phyloP scores from a whole-genome alignment of 2,113 vertebrate species.

The Manacus vitellinus region DNA sequence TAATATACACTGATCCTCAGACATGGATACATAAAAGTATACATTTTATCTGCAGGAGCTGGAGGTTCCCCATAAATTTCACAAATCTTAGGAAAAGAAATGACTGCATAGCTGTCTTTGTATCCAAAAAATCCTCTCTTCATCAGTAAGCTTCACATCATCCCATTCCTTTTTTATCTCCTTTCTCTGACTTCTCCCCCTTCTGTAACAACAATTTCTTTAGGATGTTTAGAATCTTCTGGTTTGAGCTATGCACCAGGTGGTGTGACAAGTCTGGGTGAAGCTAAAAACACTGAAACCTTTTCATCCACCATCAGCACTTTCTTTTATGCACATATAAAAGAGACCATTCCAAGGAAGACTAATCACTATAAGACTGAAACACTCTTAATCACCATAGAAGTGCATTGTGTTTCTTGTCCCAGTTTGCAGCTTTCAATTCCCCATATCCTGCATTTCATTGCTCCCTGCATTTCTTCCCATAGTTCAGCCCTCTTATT shows the following conservation, averaged over 20 bases:
- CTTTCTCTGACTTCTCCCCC: not conserved
- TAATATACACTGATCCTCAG: not conserved
- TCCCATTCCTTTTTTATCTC: not conserved
- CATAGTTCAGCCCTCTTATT: not conserved
- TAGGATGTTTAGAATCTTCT: not conserved
- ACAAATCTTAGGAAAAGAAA: not conserved
- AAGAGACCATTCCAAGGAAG: not conserved
- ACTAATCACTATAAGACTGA: not conserved
- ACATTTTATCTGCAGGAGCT: not conserved
- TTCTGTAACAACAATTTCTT: not conserved
- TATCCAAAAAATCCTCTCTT: rapidly evolving
- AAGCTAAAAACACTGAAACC: not conserved
- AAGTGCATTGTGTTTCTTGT: not conserved
- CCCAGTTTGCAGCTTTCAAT: not conserved
- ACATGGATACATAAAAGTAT: not conserved
- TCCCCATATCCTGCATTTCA: not conserved
- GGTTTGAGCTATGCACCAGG: not conserved
- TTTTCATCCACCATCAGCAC: not conserved
- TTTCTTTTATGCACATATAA: not conserved
- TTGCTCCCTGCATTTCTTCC: not conserved
- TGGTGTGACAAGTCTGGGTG: not conserved
- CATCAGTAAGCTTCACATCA: not conserved
- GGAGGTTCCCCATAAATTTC: not conserved
- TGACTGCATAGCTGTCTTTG: rapidly evolving
- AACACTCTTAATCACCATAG: not conserved